Conservation (phyloP, 2,797 vertebrate genomes). For the Coccyzus lansbergi region DNA sequence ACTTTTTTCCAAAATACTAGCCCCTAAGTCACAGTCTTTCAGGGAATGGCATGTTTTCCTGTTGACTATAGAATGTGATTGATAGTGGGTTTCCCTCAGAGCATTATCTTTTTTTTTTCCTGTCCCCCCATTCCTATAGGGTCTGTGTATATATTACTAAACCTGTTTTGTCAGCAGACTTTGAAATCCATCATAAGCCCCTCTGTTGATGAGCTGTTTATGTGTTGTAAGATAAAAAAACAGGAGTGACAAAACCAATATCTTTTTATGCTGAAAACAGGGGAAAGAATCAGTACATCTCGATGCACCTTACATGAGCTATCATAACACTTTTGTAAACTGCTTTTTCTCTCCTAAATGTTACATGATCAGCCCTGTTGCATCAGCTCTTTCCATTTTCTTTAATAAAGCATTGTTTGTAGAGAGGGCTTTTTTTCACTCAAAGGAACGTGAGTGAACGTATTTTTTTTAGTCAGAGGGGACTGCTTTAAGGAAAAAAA, state of each 20-base stretch:
- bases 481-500: background rate
- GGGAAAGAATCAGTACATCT: background rate
- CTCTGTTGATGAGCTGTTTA: background rate
- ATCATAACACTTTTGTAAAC: background rate
- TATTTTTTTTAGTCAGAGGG: background rate
- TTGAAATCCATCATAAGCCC: background rate
- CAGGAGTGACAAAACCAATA: background rate
- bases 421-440: background rate
- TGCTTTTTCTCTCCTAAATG: background rate
- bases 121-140: background rate
- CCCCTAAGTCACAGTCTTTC: background rate
- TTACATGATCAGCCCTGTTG: rapidly evolving
- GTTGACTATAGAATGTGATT: background rate
- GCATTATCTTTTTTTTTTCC: background rate
- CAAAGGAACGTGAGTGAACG: background rate
- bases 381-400: background rate
- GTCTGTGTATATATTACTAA: background rate
- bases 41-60: background rate
- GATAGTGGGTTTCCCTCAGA: background rate
- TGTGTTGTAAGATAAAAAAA: background rate
- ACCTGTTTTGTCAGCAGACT: background rate
- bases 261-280: background rate
- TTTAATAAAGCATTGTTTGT: background rate
- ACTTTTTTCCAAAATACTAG: background rate
- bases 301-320: background rate